These are phyloP conservation scores for Perizoma affinitatum DNA, from an alignment of 2,888 invertebrate species.

Conservation along the genomic window DNA sequence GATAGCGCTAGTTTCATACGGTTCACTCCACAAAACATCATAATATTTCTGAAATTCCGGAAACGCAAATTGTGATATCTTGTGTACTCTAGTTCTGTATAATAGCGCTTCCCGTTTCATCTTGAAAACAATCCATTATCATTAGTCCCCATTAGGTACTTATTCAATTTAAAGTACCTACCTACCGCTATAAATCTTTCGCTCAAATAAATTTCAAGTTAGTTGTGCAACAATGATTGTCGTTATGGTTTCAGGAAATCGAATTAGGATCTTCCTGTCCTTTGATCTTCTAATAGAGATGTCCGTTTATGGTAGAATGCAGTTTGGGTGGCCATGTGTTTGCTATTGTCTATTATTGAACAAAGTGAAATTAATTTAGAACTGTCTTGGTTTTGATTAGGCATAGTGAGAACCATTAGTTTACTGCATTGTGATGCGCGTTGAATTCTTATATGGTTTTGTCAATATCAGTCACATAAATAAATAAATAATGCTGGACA, in stretches of 20 bases:
- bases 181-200: conserved; percentile 18
- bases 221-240: conserved; percentile 21
- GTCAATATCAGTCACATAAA: no score
- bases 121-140: conserved; percentile 14
- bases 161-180: conserved; percentile 22
- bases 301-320: conserved; percentile 4
- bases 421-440: no score
- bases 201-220: conserved; percentile 19
- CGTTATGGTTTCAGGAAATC: conserved; percentile 32
- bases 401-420: no score
- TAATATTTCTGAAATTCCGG: no score
- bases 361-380: not conserved
- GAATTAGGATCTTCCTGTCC: conserved; percentile 37
- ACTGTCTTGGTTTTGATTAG: not conserved
- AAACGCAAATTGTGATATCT: no score
- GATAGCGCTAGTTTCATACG: no score
- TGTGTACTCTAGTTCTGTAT: no score
- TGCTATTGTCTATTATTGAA: conserved; percentile 7
- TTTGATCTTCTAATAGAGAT: conserved; percentile 33
- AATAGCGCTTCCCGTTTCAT: conserved; percentile 6
- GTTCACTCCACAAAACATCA: no score
- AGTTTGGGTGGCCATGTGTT: conserved; percentile 6
- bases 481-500: no score
- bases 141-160: conserved; percentile 12
- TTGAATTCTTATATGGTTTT: no score